Base-by-base conservation (phyloP, 2,797 vertebrate species). In the Lagodon rhomboides region DNA sequence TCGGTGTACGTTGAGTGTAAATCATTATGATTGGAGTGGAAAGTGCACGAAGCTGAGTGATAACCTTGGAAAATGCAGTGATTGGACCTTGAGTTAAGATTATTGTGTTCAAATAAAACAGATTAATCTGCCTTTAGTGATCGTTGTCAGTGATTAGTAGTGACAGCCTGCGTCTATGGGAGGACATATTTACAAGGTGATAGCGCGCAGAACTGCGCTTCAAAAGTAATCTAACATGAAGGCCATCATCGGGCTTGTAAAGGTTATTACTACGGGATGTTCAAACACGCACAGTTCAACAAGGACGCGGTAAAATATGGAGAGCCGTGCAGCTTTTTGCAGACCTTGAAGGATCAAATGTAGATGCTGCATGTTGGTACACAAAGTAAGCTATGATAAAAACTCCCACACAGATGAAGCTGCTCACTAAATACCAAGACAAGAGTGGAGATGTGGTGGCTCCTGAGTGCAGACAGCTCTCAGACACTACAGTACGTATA, bases 221-320 rank as follows among this genome's bases (percentile, higher is more conserved):
- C 34, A 54, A 65, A 80, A 77, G 63, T 77, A 77, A 86, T 77
- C 77, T 63, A 20, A 77, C 43, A 78, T 11, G 80, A 85, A 84
- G 83, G 82, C 76, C 78, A 34, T 85, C 86, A 77, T 73, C 68
- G 70, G 38, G 54, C 73, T 71, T 66, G 46, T 88, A 82, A 83
- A 87, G 66, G 47, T 63, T 86, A 77, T 71, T 72, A 72, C 74
- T 43, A 20, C 27, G 12, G 63, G 61, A 64, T 63, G 78, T 68
- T 79, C 23, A 70, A 72, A 68, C 65, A 53, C 62, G 72, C 70
- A 62, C 9, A 73, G 69, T 60, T 70, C 75, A 71, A 22, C 59
- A 18, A 20, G 50, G 55, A 65, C 44, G 10, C 30, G 46, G 83
- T 89, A 84, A 86, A 87, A 75, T n/a, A 69, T 17, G 43, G 0